Conservation (phyloP, 2,113 vertebrate species). For the Pseudopodoces humilis region DNA sequence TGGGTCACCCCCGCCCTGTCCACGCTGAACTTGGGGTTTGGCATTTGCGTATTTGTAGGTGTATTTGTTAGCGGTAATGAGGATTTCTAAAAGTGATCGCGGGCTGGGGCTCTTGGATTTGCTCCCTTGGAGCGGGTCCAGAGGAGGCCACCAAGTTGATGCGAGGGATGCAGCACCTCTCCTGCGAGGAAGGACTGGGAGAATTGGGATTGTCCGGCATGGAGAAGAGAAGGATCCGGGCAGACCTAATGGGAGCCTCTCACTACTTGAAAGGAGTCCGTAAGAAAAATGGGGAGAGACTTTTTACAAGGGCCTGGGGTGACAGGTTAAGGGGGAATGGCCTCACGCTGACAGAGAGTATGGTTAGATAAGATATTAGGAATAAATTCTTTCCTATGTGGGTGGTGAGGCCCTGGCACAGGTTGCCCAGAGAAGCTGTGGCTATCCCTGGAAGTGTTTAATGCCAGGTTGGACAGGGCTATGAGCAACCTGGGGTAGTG, state of each 20-base stretch:
- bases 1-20: not conserved
- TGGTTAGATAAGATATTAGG: not conserved
- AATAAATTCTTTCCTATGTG: not conserved
- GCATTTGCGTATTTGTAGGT: rapidly evolving
- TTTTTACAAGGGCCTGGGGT: not conserved
- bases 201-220: not conserved
- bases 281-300: not conserved
- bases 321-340: not conserved
- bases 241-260: not conserved
- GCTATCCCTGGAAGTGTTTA: not conserved
- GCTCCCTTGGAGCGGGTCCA: not conserved
- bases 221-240: not conserved
- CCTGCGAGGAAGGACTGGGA: not conserved
- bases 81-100: not conserved
- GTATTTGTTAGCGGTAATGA: rapidly evolving
- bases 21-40: not conserved
- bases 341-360: not conserved
- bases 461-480: not conserved
- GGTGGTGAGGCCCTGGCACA: not conserved
- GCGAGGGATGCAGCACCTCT: not conserved
- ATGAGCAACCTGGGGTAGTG: rapidly evolving
- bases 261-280: not conserved
- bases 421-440: not conserved
- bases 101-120: not conserved
- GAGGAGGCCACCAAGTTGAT: not conserved